Evolutionary conservation across 2,113 vertebrate genomes (phyloP).

Genomic region (Rhineura floridana): DNA sequence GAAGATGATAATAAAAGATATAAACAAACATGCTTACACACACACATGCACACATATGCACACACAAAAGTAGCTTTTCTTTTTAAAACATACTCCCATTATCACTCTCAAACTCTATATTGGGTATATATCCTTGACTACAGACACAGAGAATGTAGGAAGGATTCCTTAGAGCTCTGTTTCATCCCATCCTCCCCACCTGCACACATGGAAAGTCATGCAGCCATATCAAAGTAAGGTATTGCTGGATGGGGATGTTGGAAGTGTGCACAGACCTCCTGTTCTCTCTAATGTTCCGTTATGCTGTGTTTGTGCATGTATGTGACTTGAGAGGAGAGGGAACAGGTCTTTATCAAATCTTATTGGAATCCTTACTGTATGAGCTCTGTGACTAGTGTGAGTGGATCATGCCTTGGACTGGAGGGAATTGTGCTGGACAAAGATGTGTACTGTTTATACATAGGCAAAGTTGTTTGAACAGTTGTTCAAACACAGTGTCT

Average conservation of each 20-base stretch:
- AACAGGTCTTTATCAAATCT: not conserved
- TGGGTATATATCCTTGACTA: not conserved
- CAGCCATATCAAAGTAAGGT: not conserved
- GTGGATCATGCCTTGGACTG: not conserved
- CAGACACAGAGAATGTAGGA: no score
- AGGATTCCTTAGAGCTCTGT: not conserved
- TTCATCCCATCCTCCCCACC: not conserved
- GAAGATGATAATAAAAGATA: not conserved
- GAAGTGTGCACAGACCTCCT: not conserved
- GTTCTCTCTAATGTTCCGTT: not conserved
- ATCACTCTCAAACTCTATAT: not conserved
- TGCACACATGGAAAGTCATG: not conserved
- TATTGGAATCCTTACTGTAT: not conserved
- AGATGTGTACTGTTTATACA: not conserved
- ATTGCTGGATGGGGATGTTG: not conserved
- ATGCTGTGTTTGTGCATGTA: not conserved
- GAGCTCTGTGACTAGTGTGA: not conserved
- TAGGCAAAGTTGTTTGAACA: not conserved
- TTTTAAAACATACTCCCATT: not conserved
- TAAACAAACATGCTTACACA: not conserved
- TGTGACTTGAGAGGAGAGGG: no score
- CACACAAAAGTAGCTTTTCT: no score
- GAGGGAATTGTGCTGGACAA: not conserved
- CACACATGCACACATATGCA: no score
- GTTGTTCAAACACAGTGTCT: not conserved